Evolutionary conservation across 2,797 vertebrate genomes (phyloP), one percentile per base, ranked within the genome.

Genomic region (Lerista edwardsae): DNA sequence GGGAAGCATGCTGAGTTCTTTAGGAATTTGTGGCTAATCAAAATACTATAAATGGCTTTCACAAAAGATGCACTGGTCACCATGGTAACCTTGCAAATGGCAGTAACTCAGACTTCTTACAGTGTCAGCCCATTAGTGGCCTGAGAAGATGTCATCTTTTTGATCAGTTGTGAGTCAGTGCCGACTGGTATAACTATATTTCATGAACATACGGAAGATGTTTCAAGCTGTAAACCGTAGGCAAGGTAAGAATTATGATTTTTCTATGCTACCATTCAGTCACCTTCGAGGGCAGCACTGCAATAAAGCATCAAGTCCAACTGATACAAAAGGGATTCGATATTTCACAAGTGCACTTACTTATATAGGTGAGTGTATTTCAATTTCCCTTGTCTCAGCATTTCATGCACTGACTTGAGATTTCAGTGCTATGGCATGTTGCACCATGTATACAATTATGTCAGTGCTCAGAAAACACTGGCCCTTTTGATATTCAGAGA

Each of bases 11-110:
- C 17, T 88, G 69, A 84, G 29, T 79, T 90, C 90, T 92, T 90
- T 84, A 64, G 81, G 75, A 93, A 90, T 91, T 90, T 92, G 69
- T 84, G 67, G 76, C 89, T 94, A 91, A 94, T 87, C 51, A 88
- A 91, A 90, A 84, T 8, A 92, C 69, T 83, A 88, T 82, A 87
- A 83, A 88, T 82, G 14, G 86, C 88, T 92, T 90, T 80, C 86
- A 87, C 62, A 61, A 86, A 61, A 88, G 84, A 61, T 84, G 73
- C 61, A 59, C 80, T 84, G 80, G 69, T 95, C 71, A 89, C 93
- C 85, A 93, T 92, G 92, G 94, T 87, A 94, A 95, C 91, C 84
- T 64, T 72, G 83, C 27, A 90, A 92, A 87, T 65, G 82, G 3
- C 81, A 90, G 67, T 75, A 89, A 62, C 55, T 85, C 84, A 84